Base-by-base conservation (phyloP, 2,888 invertebrate species). In the Steinernema carpocapsae region DNA sequence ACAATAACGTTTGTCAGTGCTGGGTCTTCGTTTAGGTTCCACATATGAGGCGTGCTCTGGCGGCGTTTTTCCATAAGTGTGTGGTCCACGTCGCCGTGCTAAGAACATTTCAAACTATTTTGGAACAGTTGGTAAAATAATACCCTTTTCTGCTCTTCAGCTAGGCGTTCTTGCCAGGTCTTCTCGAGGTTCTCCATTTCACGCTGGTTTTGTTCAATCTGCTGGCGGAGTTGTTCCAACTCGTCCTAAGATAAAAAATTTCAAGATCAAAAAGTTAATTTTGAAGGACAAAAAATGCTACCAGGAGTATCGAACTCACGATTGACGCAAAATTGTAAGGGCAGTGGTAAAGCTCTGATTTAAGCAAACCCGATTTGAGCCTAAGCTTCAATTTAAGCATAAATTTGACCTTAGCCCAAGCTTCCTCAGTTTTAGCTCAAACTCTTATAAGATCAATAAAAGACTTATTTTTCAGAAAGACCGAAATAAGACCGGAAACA, bases 11-110 rank as follows among this genome's bases (percentile, higher is more conserved):
- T 90, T 0, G 89, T 88, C 73, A 91, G 85, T 83, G 89, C 88
- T 0, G 90, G 89, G 83, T 91, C 91, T 81, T 89, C 88, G 85
- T 91, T 91, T 76, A 91, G 82, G 84, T 91, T 91, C 85, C 88
- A 90, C 48, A 91, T 82, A 84, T 91, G 90, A 1, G 91, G 89
- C 70, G 88, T 85, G 1, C 83, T 88, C 78, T 88, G 88, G 72
- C 83, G 82, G 37, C 77, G 78, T 59, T 81, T 82, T 59, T 82
- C 82, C 43, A 81, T 82, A 56, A 80, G 26, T 32, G 74, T 77
- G 10, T 76, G 75, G 14, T 75, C 74, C 14, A 73, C 72, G 42
- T 77, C 74, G 24, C 77, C 77, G 59, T 79, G 78, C 71, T 74
- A 29, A 51, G 71, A n/a, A 12, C 14, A 43, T 43, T 4, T 45